A percentile compares a stretch with the other conserved stretches of the same genome.
Conservation (phyloP, 2,888 invertebrate species). For the Sarcophaga rosellei region DNA sequence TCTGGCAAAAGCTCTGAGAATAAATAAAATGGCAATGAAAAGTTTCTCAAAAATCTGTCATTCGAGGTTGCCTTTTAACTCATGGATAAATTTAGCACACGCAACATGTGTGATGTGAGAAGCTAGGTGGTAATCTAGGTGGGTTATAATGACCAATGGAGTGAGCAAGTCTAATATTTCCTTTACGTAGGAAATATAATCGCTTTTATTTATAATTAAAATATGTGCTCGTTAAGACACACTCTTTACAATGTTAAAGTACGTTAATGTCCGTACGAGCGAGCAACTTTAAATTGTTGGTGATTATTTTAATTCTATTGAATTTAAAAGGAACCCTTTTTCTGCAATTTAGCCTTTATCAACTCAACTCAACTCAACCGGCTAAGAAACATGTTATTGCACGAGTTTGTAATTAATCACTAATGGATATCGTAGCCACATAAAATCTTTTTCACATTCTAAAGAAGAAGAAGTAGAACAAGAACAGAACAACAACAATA, state of each 20-base stretch:
- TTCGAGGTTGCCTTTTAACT: too few species aligned
- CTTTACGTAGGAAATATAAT: too few species aligned
- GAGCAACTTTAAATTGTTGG: slow-evolving; percentile 55
- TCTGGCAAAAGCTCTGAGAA: too few species aligned
- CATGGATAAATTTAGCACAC: too few species aligned
- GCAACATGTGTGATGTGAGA: too few species aligned
- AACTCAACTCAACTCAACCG: background rate
- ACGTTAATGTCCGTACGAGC: slow-evolving; percentile 7
- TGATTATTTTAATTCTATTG: slow-evolving; percentile 57
- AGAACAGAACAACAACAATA: background rate
- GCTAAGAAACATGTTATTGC: slow-evolving; percentile 42
- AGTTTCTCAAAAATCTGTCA: too few species aligned
- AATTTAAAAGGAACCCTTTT: slow-evolving; percentile 30
- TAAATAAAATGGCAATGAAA: too few species aligned
- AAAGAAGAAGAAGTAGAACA: slow-evolving; percentile 14
- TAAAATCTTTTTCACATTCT: background rate
- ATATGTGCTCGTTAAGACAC: background rate
- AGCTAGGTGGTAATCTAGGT: too few species aligned
- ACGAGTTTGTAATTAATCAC: slow-evolving; percentile 60
- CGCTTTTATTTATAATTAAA: too few species aligned
- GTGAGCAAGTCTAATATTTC: too few species aligned
- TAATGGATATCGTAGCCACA: slow-evolving; percentile 40
- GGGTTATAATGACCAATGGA: too few species aligned
- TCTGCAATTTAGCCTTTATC: background rate
- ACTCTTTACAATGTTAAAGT: slow-evolving; percentile 19